Evolutionary conservation across 2,113 vertebrate genomes (phyloP).

Genomic region (Passer montanus): DNA sequence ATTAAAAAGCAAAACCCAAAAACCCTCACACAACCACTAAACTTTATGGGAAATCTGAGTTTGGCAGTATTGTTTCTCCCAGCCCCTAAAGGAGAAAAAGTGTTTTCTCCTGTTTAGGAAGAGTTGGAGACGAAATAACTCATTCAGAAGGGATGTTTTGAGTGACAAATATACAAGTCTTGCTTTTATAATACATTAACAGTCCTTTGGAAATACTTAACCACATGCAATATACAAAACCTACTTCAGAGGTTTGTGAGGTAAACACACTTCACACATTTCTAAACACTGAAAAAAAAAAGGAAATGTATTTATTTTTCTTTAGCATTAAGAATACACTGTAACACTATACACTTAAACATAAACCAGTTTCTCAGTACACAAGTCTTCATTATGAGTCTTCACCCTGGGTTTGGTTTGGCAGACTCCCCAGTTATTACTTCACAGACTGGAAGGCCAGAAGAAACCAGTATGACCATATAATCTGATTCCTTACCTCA

Average conservation of each 20-base stretch:
- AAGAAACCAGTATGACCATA: not conserved
- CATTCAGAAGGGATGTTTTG: not conserved
- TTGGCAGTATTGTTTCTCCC: not conserved
- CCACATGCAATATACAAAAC: constrained; percentile 54
- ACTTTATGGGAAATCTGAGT: not conserved
- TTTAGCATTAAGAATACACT: constrained; percentile 47
- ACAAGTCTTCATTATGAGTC: constrained; percentile 15
- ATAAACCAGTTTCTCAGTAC: constrained; percentile 33
- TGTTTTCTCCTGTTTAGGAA: not conserved
- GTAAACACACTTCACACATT: constrained; percentile 67
- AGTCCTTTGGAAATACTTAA: constrained; percentile 54
- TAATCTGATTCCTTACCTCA: not conserved
- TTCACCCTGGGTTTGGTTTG: constrained; percentile 31
- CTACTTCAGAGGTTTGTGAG: constrained; percentile 60
- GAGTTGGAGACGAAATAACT: not conserved
- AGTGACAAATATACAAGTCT: not conserved
- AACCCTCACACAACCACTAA: not conserved
- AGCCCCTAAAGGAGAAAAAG: not conserved
- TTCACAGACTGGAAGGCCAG: constrained; percentile 18
- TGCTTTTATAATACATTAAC: not conserved
- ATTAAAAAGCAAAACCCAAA: not conserved
- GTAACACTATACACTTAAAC: constrained; percentile 48
- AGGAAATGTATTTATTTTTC: constrained; percentile 60
- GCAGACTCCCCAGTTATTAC: constrained; percentile 9
- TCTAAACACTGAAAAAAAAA: constrained; percentile 55